These are phyloP conservation scores for Gorsachius goisagi DNA, from an alignment of 2,113 vertebrate genomes.

Conservation along the genomic window DNA sequence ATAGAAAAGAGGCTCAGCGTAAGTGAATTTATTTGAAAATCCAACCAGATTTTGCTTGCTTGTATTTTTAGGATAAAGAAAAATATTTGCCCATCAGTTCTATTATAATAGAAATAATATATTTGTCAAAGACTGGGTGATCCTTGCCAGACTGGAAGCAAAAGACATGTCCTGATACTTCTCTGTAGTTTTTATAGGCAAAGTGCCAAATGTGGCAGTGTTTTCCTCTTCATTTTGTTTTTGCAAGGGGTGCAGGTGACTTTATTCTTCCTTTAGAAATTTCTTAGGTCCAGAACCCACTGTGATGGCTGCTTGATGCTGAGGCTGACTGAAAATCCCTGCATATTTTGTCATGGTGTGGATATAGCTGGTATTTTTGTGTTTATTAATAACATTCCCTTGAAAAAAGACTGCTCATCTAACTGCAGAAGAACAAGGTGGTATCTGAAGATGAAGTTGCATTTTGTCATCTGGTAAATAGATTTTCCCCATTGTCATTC, in stretches of 20 bases:
- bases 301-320: neutral
- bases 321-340: neutral
- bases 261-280: neutral
- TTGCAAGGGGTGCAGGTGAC: neutral
- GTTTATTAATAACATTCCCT: neutral
- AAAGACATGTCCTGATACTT: neutral
- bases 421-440: neutral
- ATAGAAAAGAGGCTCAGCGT: neutral
- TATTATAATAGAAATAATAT: neutral
- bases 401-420: neutral
- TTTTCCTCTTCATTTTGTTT: neutral
- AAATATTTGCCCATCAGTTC: neutral
- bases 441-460: neutral
- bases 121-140: neutral
- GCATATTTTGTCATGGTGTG: neutral
- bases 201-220: neutral
- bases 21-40: neutral
- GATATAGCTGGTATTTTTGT: neutral
- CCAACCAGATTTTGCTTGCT: neutral
- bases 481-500: neutral
- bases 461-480: neutral
- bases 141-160: neutral
- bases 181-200: neutral
- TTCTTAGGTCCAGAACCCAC: neutral
- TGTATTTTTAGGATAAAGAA: neutral